Percentiles rank a stretch among this genome's conserved stretches.
phyloP scores from a whole-genome alignment of 2,888 invertebrate species.

The Ceraclea dissimilis region DNA sequence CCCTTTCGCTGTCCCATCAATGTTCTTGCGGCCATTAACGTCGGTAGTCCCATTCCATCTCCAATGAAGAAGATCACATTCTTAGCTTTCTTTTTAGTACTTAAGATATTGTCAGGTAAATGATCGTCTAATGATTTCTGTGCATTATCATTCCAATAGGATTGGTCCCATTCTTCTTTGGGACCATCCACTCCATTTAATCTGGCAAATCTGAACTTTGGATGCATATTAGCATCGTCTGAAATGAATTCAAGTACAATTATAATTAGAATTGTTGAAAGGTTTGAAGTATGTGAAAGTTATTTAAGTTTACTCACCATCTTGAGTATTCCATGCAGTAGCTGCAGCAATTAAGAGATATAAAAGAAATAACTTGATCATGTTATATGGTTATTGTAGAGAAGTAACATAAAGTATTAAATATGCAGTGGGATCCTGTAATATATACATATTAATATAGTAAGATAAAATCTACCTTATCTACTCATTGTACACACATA shows the following conservation, averaged over 20 bases:
- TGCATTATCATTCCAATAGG: not conserved
- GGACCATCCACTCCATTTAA: not conserved
- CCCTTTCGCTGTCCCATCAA: constrained; percentile 55
- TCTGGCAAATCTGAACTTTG: not conserved
- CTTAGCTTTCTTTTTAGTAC: constrained; percentile 45
- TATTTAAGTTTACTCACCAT: too few species aligned
- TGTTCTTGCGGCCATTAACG: constrained; percentile 63
- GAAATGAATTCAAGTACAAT: not conserved
- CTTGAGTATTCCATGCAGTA: too few species aligned
- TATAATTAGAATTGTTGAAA: too few species aligned
- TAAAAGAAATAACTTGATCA: too few species aligned
- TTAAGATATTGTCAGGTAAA: not conserved
- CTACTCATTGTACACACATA: too few species aligned
- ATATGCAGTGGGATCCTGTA: too few species aligned
- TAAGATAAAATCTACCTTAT: too few species aligned
- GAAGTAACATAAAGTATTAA: too few species aligned
- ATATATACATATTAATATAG: too few species aligned
- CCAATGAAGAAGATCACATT: constrained; percentile 69
- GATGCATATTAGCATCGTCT: not conserved
- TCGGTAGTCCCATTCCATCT: constrained; percentile 74
- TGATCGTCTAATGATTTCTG: not conserved
- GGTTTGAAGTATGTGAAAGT: too few species aligned
- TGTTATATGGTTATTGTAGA: too few species aligned
- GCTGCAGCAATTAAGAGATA: too few species aligned
- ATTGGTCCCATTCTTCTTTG: not conserved